Percentiles rank a stretch among this genome's conserved stretches.
Conservation (phyloP, 2,797 vertebrate genomes). For the Pipistrellus pygmaeus region DNA sequence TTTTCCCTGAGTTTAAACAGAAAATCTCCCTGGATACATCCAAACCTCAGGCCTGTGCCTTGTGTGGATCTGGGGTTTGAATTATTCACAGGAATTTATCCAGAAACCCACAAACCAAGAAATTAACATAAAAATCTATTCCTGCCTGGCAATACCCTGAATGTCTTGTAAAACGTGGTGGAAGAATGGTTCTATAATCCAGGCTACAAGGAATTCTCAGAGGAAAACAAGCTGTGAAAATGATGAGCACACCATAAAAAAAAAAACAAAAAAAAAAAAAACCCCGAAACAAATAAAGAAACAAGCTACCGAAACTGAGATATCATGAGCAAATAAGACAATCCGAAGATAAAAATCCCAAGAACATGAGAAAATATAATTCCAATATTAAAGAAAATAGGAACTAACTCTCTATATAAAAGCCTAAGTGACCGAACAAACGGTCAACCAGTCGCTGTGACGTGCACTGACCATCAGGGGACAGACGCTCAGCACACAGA, state of each 20-base stretch:
- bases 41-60: conserved; percentile 34
- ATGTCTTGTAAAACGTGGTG: background rate
- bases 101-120: conserved; percentile 57
- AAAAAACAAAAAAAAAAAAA: too few relatives aligned
- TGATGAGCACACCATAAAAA: background rate
- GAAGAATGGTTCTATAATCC: background rate
- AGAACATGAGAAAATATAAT: background rate
- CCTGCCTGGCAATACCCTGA: background rate
- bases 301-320: background rate
- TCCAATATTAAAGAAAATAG: background rate
- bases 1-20: background rate
- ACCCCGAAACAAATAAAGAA: background rate
- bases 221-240: background rate
- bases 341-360: background rate
- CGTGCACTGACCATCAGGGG: too few relatives aligned
- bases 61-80: conserved; percentile 7
- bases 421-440: too few relatives aligned
- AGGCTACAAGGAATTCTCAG: background rate
- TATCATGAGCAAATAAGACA: background rate
- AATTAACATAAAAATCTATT: conserved; percentile 57
- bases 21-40: background rate
- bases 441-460: too few relatives aligned
- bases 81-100: conserved; percentile 39
- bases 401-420: background rate
- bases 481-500: too few relatives aligned